A percentile compares a stretch with the other conserved stretches of the same genome.
phyloP scores from a whole-genome alignment of 2,888 invertebrate genomes.

The Abrostola triplasia region DNA sequence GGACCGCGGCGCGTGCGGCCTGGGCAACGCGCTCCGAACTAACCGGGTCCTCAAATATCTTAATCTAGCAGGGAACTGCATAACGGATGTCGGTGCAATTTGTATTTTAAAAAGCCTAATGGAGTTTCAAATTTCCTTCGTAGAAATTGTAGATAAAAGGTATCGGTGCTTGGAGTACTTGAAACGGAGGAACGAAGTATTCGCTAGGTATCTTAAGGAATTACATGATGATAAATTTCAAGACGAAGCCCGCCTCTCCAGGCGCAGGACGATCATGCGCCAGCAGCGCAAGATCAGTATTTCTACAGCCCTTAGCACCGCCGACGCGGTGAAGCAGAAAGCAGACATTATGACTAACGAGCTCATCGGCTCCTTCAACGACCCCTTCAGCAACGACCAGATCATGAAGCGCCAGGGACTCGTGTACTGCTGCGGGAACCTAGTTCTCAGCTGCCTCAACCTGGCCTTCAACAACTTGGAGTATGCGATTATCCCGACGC shows the following conservation, averaged over 20 bases:
- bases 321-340: constrained; percentile 7
- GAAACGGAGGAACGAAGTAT: constrained; percentile 27
- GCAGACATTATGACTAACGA: constrained; percentile 44
- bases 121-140: constrained; percentile 51
- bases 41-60: constrained; percentile 59
- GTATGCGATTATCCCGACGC: constrained; percentile 28
- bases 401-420: constrained; percentile 27
- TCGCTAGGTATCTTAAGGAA: constrained; percentile 25
- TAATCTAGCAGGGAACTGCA: constrained; percentile 57
- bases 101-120: constrained; percentile 43
- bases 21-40: constrained; percentile 52
- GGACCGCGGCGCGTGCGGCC: constrained; percentile 52
- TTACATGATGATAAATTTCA: constrained; percentile 18
- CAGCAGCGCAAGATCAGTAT: constrained; percentile 6
- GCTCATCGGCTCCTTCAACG: constrained; percentile 32
- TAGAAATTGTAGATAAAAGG: constrained; percentile 46
- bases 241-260: constrained; percentile 9
- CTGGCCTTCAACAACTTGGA: constrained; percentile 57
- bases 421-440: constrained; percentile 53
- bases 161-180: constrained; percentile 43
- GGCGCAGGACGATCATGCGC: constrained; percentile 2
- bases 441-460: constrained; percentile 51
- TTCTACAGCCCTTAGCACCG: background rate
- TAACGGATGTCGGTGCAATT: constrained; percentile 53
- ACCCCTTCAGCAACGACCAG: constrained; percentile 50